Conservation (phyloP, 1,140 invertebrate genomes). For the Formica selysi region DNA sequence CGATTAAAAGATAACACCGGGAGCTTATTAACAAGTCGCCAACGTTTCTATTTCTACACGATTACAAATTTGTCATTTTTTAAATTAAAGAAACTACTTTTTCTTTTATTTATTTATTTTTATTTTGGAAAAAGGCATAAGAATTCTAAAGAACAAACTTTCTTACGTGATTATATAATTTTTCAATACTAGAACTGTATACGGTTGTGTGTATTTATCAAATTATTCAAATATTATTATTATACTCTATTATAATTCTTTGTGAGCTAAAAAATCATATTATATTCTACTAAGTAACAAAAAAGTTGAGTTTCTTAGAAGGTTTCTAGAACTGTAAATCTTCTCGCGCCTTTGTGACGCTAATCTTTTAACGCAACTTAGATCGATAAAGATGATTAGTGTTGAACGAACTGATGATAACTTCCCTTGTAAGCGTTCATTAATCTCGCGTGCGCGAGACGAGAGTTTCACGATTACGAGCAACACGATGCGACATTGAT, state of each 20-base stretch:
- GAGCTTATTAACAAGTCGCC: conserved; percentile 14
- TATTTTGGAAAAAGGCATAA: not conserved
- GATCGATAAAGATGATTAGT: conserved; percentile 38
- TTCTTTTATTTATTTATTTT: not conserved
- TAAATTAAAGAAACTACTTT: not conserved
- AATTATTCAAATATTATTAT: not conserved
- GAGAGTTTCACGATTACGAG: conserved; percentile 26
- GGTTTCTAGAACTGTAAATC: too few relatives aligned
- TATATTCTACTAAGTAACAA: not conserved
- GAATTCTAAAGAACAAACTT: not conserved
- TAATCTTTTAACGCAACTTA: conserved; percentile 27
- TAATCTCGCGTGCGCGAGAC: conserved; percentile 7
- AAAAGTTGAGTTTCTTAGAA: too few relatives aligned
- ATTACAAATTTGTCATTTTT: not conserved
- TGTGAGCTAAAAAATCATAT: not conserved
- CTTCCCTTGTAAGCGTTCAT: conserved; percentile 9
- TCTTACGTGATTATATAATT: not conserved
- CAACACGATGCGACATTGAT: conserved; percentile 48
- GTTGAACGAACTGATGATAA: conserved; percentile 32
- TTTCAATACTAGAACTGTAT: not conserved
- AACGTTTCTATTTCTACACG: not conserved
- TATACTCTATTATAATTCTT: not conserved
- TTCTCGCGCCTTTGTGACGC: conserved; percentile 3
- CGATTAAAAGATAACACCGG: conserved; percentile 25
- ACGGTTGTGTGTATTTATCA: not conserved